Evolutionary conservation across 2,113 vertebrate genomes (phyloP).

Genomic region (Phycodurus eques): DNA sequence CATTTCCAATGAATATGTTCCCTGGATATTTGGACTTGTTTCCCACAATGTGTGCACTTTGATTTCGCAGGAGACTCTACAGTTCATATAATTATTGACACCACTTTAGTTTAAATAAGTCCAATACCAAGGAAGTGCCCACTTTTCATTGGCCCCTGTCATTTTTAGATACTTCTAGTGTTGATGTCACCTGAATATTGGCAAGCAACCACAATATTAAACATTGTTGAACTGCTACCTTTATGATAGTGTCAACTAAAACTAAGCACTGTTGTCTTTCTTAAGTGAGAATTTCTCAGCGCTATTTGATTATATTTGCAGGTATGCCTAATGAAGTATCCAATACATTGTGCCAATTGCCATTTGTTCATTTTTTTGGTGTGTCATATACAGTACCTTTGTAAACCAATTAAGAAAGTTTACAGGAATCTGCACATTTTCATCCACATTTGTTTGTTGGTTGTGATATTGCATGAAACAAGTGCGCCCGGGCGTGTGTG

Average conservation of each 20-base stretch:
- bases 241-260: no score
- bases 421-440: no score
- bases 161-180: no score
- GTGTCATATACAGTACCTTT: no score
- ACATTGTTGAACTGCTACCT: neutral
- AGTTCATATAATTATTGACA: neutral
- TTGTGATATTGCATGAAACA: constrained; percentile 8
- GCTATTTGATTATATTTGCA: neutral
- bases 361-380: neutral
- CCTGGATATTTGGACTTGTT: neutral
- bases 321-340: neutral
- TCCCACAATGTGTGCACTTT: neutral
- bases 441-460: no score
- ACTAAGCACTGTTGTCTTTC: no score
- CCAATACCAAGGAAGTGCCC: no score
- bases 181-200: no score
- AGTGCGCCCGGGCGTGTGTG: neutral
- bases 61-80: neutral
- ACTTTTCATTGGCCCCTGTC: no score
- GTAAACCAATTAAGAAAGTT: no score
- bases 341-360: neutral
- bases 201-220: neutral
- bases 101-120: neutral
- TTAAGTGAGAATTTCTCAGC: neutral
- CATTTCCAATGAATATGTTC: neutral